Base-by-base conservation (phyloP, 2,113 vertebrate species). In the Thunnus thynnus region DNA sequence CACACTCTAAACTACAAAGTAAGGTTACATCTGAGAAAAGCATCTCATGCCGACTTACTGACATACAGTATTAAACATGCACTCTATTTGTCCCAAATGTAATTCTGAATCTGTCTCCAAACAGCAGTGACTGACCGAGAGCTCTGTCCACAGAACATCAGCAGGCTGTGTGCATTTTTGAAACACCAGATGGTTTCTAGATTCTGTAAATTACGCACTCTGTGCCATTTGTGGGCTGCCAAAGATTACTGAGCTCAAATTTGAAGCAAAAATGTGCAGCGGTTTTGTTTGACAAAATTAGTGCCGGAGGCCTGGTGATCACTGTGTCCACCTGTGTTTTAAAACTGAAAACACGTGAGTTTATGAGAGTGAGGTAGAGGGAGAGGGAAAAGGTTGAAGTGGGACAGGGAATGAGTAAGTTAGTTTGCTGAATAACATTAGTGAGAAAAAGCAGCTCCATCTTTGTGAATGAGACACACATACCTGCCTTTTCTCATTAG, bases 131-230 rank as follows among this genome's bases (percentile, higher is more conserved):
- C 51, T 32, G 36, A 41, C 36, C 2, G 60, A 63, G 27, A 65
- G 30, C 17, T 69, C 13, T 60, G 64, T 80, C 56, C 63, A 66
- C 25, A 50, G 5, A 76, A 76, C 46, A 56, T 46, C 30, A n/a
- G 44, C 10, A 67, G 50, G 41, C 41, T 25, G n/a, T 50, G 41
- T 27, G 27, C 32, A 30, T 64, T 61, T 76, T 6, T 41, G 36
- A 41, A 41, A 41, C 36, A 41, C 36, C 36, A 41, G 7, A 41
- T 16, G 30, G 14, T 30, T 2, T 25, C 51, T 27, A 7, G 69
- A 65, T 20, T 82, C 10, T 52, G 70, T 47, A 47, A 80, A 81
- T 56, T 16, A 72, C 20, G 44, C 27, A 63, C 70, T 62, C 22
- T n/a, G 51, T 13, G 10, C 51, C 41, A 66, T 48, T 74, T 57